Base-by-base conservation (phyloP, 1,140 invertebrate genomes). In the Chironomus striatipennis region DNA sequence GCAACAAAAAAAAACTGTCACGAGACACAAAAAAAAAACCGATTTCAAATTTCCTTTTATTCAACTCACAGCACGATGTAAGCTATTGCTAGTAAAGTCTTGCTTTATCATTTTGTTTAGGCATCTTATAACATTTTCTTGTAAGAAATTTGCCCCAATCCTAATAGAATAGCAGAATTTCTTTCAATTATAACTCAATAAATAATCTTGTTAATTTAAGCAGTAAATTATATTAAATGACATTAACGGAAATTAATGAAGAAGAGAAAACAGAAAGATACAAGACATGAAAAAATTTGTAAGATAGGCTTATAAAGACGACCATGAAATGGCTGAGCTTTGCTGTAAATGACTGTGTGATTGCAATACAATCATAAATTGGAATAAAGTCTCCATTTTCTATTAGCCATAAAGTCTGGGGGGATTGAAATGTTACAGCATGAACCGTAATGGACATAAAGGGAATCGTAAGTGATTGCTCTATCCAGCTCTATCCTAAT, bases 111-210 rank as follows among this genome's bases (percentile, higher is more conserved):
- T 34, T 34, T 34, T 34, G 5, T 34, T 34, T 34, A 34, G 24
- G 24, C 24, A 34, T 34, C 24, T 34, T 34, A 34, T 34, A 5
- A 5, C 5, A 34, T 34, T 5, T 34, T 34, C 1, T 34, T 34
- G 24, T 34, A 5, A 34, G 5, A 34, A 34, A 34, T 34, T 34
- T 34, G 24, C 5, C 24, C 24, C 24, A 1, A 34, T 34, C 24
- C 5, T 34, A 34, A 1, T 2, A 34, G 24, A 34, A 34, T 5
- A 34, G 24, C 24, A 34, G 24, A 34, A 34, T 15, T 12, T 57
- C 47, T 57, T 57, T 57, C 47, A 57, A 57, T 57, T 57, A 57
- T 57, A 57, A 57, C 47, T 57, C 47, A 57, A 57, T 57, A 57
- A 57, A 57, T 57, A 57, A 15, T 57, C 47, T 57, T 57, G 47